These are phyloP conservation scores for Scelioninae gen. 1 DNA, from an alignment of 2,888 invertebrate genomes.

Conservation along the genomic window DNA sequence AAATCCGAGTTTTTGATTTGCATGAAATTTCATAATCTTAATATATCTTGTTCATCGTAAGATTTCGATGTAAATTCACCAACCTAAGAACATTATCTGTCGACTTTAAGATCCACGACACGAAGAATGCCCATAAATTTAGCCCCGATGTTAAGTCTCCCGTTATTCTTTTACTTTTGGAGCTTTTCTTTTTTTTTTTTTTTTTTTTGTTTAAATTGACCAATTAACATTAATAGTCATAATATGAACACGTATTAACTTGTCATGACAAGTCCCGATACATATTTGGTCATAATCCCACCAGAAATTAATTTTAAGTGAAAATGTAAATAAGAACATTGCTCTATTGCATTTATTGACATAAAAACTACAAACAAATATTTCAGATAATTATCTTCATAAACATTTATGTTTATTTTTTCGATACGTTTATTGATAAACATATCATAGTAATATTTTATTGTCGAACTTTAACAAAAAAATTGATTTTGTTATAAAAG, in stretches of 20 bases:
- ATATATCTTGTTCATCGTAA: conserved; percentile 11
- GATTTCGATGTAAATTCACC: conserved; percentile 36
- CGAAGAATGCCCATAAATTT: conserved; percentile 61
- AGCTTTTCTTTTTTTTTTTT: not conserved
- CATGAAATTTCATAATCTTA: not conserved
- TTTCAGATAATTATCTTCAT: too few species aligned
- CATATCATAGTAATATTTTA: too few species aligned
- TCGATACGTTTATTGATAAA: too few species aligned
- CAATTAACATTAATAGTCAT: not conserved
- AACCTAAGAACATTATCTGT: conserved; percentile 43
- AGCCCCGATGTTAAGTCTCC: conserved; percentile 33
- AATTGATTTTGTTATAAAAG: too few species aligned
- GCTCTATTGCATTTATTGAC: too few species aligned
- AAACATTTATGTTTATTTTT: too few species aligned
- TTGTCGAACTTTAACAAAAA: too few species aligned
- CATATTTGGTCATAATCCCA: too few species aligned
- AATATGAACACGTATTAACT: not conserved
- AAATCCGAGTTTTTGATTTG: not conserved
- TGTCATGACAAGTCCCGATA: not conserved
- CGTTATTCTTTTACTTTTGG: conserved; percentile 38
- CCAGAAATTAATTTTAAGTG: too few species aligned
- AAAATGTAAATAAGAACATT: too few species aligned
- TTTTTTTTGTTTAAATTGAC: not conserved
- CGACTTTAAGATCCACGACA: conserved; percentile 53
- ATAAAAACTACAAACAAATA: too few species aligned